Evolutionary conservation across 2,888 invertebrate species (phyloP).

Genomic region (Hetaerina titia): DNA sequence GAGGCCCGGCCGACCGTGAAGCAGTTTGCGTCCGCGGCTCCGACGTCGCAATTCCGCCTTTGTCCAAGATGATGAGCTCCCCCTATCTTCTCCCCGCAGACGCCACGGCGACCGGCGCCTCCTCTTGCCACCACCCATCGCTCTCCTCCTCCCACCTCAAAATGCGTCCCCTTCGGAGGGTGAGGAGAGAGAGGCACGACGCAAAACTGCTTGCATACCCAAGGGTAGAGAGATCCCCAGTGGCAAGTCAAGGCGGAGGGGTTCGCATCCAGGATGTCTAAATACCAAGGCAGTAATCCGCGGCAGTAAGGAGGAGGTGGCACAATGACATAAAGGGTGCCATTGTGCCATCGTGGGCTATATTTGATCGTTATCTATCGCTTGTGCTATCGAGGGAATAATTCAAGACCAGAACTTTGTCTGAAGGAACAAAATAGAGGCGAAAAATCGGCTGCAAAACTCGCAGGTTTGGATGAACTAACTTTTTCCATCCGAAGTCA

Average conservation of each 20-base stretch:
- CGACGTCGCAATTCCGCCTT: background rate
- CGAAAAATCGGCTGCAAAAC: too few relatives aligned
- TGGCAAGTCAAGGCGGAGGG: background rate
- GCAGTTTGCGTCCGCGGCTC: background rate
- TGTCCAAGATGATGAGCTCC: conserved; percentile 10
- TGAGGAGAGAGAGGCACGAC: background rate
- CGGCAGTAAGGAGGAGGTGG: background rate
- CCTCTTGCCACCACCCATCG: too few relatives aligned
- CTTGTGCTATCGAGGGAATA: too few relatives aligned
- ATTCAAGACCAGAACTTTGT: too few relatives aligned
- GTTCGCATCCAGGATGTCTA: background rate
- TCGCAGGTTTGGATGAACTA: too few relatives aligned
- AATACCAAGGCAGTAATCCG: background rate
- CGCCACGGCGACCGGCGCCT: too few relatives aligned
- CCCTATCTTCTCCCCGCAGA: background rate
- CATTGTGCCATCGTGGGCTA: too few relatives aligned
- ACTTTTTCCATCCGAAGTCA: too few relatives aligned
- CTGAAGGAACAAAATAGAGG: too few relatives aligned
- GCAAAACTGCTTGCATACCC: background rate
- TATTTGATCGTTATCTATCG: too few relatives aligned
- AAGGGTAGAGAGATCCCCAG: background rate
- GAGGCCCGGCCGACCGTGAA: background rate
- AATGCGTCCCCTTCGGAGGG: background rate
- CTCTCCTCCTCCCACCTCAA: background rate
- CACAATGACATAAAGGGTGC: too few relatives aligned